Percentiles rank a stretch among this genome's conserved stretches.
Conservation (phyloP, 2,888 invertebrate genomes). For the Mythimna albipuncta region DNA sequence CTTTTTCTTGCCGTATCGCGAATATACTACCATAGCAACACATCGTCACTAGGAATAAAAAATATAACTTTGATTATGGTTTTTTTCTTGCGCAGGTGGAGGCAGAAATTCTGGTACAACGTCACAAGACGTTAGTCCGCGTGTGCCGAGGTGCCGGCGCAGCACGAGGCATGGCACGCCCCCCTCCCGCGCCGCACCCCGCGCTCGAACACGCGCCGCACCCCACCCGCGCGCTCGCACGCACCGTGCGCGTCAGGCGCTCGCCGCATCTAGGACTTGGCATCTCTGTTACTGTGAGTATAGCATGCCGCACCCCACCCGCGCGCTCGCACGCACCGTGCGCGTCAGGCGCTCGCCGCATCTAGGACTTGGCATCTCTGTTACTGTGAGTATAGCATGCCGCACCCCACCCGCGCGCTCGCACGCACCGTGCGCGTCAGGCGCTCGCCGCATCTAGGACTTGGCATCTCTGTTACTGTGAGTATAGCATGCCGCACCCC, state of each 20-base stretch:
- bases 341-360: constrained; percentile 93
- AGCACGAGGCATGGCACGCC: constrained; percentile 71
- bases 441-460: constrained; percentile 94
- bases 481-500: constrained; percentile 80
- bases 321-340: constrained; percentile 91
- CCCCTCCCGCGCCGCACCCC: constrained; percentile 70
- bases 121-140: constrained; percentile 95
- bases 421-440: constrained; percentile 92
- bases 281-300: constrained; percentile 94
- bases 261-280: constrained; percentile 95
- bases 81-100: constrained; percentile 91
- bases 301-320: constrained; percentile 81
- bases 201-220: constrained; percentile 54
- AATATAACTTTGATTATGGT: too few relatives aligned
- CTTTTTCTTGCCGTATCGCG: not conserved
- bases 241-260: constrained; percentile 93
- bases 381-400: constrained; percentile 91
- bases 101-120: constrained; percentile 96
- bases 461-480: constrained; percentile 96
- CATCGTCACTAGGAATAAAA: too few relatives aligned
- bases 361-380: constrained; percentile 96
- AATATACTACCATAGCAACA: not conserved
- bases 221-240: constrained; percentile 87
- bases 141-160: constrained; percentile 90
- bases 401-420: constrained; percentile 86